Evolutionary conservation across 2,888 invertebrate species (phyloP), one percentile per base, ranked within the genome.

Genomic region (Sericinus montela): DNA sequence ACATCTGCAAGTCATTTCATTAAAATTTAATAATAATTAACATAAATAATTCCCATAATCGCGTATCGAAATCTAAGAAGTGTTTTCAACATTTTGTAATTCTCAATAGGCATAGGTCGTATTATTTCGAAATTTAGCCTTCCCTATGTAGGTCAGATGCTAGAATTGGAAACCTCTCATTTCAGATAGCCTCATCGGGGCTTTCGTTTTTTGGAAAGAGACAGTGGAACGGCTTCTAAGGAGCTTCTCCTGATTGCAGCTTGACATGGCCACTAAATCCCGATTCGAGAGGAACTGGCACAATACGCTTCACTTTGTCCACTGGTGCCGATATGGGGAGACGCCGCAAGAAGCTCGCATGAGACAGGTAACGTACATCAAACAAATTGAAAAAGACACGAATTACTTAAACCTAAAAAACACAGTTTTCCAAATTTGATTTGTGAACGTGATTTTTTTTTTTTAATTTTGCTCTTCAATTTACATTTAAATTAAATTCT

Each of bases 321-420:
- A 92, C 75, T 93, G 93, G 92, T 93, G 93, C 78, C 91, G 93
- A 58, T 93, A 94, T 62, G 93, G 93, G 50, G 91, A 91, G 73
- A 91, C 92, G 42, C 92, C 91, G 65, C 91, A 91, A 72, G 92
- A 92, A 77, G 91, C 91, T 80, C 90, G 92, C 70, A 91, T 91
- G 82, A 90, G 92, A 88, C 92, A 93, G 91, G 93, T 93, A 90
- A 90, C 28, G 29, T 32, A 3, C 5, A 13, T 32, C 5, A 32
- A 32, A 30, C 9, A 32, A n/a, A 8, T 1, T 3, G 11, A 6
- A 32, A 25, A 25, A n/a, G n/a, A n/a, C n/a, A n/a, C n/a, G n/a
- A n/a, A 25, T 8, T 25, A 32, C 30, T 11, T 11, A 11, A 11
- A 14, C 67, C 65, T 67, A 63, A 63, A 74, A 69, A 63, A 60